phyloP scores from a whole-genome alignment of 2,113 vertebrate genomes.

The Cyphotilapia sp. region DNA sequence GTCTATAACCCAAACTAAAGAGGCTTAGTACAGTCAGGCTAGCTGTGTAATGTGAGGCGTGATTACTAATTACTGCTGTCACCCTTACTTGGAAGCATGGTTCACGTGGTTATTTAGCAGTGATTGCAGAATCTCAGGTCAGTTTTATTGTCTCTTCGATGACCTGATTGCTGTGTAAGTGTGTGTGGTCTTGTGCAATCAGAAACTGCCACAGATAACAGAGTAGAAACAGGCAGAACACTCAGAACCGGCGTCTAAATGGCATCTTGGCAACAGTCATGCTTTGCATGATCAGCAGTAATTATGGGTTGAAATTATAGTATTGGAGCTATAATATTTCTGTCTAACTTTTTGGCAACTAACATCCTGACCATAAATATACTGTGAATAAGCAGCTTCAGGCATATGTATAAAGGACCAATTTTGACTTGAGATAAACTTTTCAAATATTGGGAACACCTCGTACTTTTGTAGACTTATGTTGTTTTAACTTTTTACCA shows the following conservation, averaged over 20 bases:
- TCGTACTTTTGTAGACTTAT: neutral
- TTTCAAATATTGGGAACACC: neutral
- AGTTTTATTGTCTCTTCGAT: neutral
- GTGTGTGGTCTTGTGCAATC: neutral
- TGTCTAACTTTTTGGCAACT: neutral
- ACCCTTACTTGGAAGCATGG: neutral
- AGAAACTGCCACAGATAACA: neutral
- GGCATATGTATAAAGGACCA: neutral
- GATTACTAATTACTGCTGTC: neutral
- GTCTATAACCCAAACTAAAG: neutral
- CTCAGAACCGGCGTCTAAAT: neutral
- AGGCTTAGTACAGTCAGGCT: neutral
- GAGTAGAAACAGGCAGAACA: neutral
- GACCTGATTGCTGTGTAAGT: neutral
- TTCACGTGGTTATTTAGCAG: neutral
- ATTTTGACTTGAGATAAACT: neutral
- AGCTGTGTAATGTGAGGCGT: neutral
- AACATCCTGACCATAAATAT: neutral
- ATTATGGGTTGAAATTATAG: neutral
- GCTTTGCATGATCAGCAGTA: neutral
- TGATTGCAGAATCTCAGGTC: neutral
- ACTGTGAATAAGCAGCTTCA: neutral
- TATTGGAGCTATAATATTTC: neutral
- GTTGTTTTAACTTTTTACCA: neutral
- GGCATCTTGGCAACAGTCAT: neutral